Conservation (phyloP, 2,797 vertebrate species). For the Ficedula albicollis region DNA sequence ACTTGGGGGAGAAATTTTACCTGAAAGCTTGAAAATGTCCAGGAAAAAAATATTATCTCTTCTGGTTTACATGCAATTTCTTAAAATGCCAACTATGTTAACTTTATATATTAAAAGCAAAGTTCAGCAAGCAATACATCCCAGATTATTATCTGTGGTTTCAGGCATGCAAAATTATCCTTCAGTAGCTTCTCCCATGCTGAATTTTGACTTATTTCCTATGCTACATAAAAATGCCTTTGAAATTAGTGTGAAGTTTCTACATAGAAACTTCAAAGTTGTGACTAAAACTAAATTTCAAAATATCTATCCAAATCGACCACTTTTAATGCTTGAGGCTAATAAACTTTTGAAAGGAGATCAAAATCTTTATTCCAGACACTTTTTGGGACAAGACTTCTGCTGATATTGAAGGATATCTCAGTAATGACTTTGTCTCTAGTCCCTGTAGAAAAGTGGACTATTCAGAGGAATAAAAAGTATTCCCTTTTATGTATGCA, state of each 20-base stretch:
- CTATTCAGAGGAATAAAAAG: not conserved
- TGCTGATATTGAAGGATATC: not conserved
- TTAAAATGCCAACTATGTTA: not conserved
- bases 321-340: not conserved
- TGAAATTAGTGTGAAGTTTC: not conserved
- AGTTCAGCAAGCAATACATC: not conserved
- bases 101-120: not conserved
- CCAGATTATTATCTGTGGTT: not conserved
- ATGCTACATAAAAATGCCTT: not conserved
- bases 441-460: not conserved
- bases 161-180: not conserved
- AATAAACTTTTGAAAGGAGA: not conserved
- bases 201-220: not conserved
- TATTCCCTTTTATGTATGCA: conserved; percentile 7
- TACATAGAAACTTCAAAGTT: not conserved
- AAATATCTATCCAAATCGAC: not conserved
- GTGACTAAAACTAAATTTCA: not conserved
- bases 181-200: not conserved
- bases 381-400: not conserved
- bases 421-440: not conserved
- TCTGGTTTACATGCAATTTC: not conserved
- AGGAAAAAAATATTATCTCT: conserved; percentile 1
- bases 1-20: not conserved
- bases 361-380: not conserved
- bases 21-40: not conserved